These are phyloP conservation scores for Actinernus sp. DNA, from an alignment of 92 coral and sea anemone species.

Conservation along the genomic window DNA sequence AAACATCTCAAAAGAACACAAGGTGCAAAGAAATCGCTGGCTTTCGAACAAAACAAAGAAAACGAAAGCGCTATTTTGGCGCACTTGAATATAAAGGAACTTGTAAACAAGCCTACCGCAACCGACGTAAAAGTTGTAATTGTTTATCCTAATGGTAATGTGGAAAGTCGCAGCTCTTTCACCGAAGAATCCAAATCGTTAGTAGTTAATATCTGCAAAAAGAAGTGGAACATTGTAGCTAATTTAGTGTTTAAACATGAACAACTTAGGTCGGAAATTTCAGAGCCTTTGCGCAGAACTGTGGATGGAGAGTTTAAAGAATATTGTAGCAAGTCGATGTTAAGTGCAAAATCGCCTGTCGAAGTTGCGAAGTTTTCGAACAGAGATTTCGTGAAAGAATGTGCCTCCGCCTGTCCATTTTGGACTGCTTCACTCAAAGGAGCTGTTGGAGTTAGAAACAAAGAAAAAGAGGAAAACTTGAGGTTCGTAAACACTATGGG, in stretches of 20 bases:
- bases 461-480: background rate
- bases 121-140: background rate
- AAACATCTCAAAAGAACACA: background rate
- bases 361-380: conserved; percentile 53
- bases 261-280: conserved; percentile 5
- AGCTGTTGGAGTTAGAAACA: conserved; percentile 22
- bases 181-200: conserved; percentile 21
- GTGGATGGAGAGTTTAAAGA: conserved; percentile 28
- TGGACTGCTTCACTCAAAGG: conserved; percentile 54
- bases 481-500: conserved; percentile 18
- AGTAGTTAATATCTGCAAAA: conserved; percentile 28
- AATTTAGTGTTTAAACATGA: conserved; percentile 37
- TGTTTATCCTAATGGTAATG: conserved; percentile 28
- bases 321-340: conserved; percentile 14
- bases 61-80: background rate
- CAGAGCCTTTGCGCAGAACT: conserved; percentile 16
- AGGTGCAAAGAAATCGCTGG: conserved; percentile 1
- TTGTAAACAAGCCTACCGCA: background rate
- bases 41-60: background rate
- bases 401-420: conserved; percentile 27
- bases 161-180: background rate
- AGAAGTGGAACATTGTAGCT: conserved; percentile 50
- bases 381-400: conserved; percentile 19
- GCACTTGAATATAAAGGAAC: background rate
- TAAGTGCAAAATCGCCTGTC: conserved; percentile 30